Conservation (phyloP, 2,888 invertebrate species). For the Monochamus alternatus region DNA sequence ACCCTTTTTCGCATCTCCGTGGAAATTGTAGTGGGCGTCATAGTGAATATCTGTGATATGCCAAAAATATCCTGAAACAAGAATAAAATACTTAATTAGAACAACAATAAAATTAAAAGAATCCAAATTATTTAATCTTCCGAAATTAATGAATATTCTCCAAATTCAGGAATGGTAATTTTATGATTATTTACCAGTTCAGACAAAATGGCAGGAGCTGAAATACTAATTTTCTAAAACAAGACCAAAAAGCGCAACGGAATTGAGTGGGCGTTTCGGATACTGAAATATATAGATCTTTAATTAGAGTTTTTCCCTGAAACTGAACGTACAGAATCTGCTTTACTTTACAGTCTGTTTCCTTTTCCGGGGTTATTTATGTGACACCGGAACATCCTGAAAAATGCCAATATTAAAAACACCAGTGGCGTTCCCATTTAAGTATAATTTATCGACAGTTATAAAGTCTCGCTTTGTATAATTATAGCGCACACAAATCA, state of each 20-base stretch:
- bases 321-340: background rate
- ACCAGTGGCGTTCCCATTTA: constrained; percentile 3
- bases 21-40: constrained; percentile 86
- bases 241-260: background rate
- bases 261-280: too few relatives aligned
- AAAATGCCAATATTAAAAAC: constrained; percentile 15
- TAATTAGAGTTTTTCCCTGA: background rate
- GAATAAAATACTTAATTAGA: constrained; percentile 30
- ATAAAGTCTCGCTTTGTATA: constrained; percentile 52
- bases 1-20: constrained; percentile 85
- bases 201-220: too few relatives aligned
- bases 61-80: constrained; percentile 93
- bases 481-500: constrained; percentile 53
- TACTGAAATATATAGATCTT: background rate
- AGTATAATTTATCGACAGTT: constrained; percentile 47
- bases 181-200: too few relatives aligned
- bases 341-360: constrained; percentile 9
- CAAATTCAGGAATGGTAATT: too few relatives aligned
- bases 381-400: constrained; percentile 10
- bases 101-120: too few relatives aligned
- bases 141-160: too few relatives aligned
- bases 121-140: too few relatives aligned
- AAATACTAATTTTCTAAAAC: too few relatives aligned
- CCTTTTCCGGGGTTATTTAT: constrained; percentile 8
- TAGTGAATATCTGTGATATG: constrained; percentile 95